Percentiles rank a stretch among this genome's conserved stretches.
Conservation (phyloP, 2,797 vertebrate species). For the Enteromius anoplus region DNA sequence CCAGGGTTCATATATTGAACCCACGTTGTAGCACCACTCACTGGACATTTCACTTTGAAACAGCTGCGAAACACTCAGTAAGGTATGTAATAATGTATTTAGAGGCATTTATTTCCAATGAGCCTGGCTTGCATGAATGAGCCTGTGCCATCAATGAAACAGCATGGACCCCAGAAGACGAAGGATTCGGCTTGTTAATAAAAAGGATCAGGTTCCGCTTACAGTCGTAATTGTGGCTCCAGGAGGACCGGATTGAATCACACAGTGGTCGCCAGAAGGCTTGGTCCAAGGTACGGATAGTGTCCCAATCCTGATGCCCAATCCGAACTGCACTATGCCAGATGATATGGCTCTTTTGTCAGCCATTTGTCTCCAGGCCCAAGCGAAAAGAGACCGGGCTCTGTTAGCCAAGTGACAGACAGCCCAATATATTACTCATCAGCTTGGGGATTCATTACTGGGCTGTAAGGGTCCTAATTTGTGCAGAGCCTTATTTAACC, state of each 20-base stretch:
- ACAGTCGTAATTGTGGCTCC: slow-evolving; percentile 32
- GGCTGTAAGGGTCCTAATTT: slow-evolving; percentile 56
- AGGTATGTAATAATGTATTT: too few species aligned
- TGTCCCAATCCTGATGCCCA: slow-evolving; percentile 2
- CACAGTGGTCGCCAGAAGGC: slow-evolving; percentile 15
- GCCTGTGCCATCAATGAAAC: slow-evolving; percentile 22
- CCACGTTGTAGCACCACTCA: too few species aligned
- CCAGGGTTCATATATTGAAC: too few species aligned
- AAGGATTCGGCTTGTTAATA: slow-evolving; percentile 48
- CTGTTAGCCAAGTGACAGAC: slow-evolving; percentile 56
- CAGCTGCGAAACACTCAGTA: too few species aligned
- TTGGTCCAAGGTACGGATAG: slow-evolving; percentile 17
- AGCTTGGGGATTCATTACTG: slow-evolving; percentile 57
- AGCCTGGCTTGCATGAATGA: not conserved
- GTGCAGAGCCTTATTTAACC: slow-evolving; percentile 58
- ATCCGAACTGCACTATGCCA: slow-evolving; percentile 27
- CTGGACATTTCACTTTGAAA: too few species aligned
- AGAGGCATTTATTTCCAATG: too few species aligned
- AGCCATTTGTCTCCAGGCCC: slow-evolving; percentile 50
- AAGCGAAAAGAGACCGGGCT: slow-evolving; percentile 58
- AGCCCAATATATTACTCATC: slow-evolving; percentile 61
- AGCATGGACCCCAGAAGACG: not conserved
- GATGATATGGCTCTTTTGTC: slow-evolving; percentile 54
- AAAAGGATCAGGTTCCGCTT: slow-evolving; percentile 39
- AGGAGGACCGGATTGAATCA: slow-evolving; percentile 12